Evolutionary conservation across 1,140 invertebrate genomes (phyloP).

Genomic region (Mesaphorura yosii): DNA sequence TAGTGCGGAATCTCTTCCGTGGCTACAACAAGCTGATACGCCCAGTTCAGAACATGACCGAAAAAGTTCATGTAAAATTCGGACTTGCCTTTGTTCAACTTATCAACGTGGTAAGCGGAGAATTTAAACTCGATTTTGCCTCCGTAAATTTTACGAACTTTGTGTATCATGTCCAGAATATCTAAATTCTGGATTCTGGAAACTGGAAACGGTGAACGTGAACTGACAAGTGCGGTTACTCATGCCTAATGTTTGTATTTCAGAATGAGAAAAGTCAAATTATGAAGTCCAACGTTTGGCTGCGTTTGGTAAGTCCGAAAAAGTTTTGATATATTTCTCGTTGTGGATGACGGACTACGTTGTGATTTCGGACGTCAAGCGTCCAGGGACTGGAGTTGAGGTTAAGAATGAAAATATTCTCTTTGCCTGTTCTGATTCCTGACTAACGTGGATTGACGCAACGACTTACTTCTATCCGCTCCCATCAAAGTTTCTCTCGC

Average conservation of each 20-base stretch:
- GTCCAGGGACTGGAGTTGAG: too few relatives aligned
- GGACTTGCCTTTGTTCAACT: slow-evolving; percentile 95
- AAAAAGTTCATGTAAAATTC: slow-evolving; percentile 91
- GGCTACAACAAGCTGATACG: slow-evolving; percentile 98
- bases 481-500: too few relatives aligned
- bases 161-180: too few relatives aligned
- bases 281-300: slow-evolving; percentile 98
- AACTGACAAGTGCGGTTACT: not conserved
- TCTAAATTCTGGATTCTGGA: too few relatives aligned
- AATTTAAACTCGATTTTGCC: not conserved
- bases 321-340: not conserved
- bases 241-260: not conserved
- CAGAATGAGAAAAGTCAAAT: slow-evolving; percentile 99
- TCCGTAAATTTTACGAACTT: too few relatives aligned
- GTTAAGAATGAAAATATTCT: too few relatives aligned
- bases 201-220: not conserved
- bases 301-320: slow-evolving; percentile 60
- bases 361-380: too few relatives aligned
- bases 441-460: too few relatives aligned
- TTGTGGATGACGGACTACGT: too few relatives aligned
- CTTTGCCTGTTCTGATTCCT: too few relatives aligned
- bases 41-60: slow-evolving; percentile 93
- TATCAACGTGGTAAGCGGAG: slow-evolving; percentile 85
- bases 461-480: too few relatives aligned
- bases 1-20: slow-evolving; percentile 91